Evolutionary conservation across 2,113 vertebrate genomes (phyloP).

Genomic region (Dryoscopus gambensis): DNA sequence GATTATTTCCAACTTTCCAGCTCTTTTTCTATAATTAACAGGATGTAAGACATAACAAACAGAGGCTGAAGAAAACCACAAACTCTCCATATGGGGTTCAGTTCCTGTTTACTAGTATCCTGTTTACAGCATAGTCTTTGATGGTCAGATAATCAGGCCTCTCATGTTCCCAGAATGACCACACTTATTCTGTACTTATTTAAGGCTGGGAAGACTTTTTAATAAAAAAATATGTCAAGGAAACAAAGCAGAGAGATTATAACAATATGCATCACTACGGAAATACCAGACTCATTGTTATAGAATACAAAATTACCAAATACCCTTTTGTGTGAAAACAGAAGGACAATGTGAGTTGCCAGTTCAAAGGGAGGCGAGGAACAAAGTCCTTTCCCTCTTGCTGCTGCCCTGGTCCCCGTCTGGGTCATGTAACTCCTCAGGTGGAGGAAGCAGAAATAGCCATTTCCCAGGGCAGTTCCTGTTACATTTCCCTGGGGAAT

Average conservation of each 20-base stretch:
- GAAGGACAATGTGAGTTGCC: background rate
- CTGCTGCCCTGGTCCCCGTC: rapidly evolving
- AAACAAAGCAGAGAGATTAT: constrained; percentile 54
- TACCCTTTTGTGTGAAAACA: constrained; percentile 30
- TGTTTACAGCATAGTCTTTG: constrained; percentile 62
- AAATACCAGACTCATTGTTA: constrained; percentile 52
- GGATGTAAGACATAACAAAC: constrained; percentile 71
- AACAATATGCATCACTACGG: constrained; percentile 52
- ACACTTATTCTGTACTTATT: constrained; percentile 56
- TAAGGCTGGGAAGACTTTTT: constrained; percentile 53
- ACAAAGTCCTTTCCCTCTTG: background rate
- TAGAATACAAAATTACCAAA: constrained; percentile 23
- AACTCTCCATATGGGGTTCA: constrained; percentile 55
- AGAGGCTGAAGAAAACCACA: constrained; percentile 65
- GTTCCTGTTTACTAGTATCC: constrained; percentile 68
- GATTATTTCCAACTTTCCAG: constrained; percentile 66
- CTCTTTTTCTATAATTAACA: constrained; percentile 70
- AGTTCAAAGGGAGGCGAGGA: background rate
- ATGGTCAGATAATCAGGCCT: constrained; percentile 66
- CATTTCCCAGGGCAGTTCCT: background rate
- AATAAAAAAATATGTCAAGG: constrained; percentile 62
- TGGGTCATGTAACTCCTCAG: background rate
- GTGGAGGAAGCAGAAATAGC: background rate
- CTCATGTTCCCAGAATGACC: constrained; percentile 65
- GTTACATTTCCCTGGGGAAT: no score